Base-by-base conservation (phyloP, 2,888 invertebrate genomes). In the Terebella lapidaria region DNA sequence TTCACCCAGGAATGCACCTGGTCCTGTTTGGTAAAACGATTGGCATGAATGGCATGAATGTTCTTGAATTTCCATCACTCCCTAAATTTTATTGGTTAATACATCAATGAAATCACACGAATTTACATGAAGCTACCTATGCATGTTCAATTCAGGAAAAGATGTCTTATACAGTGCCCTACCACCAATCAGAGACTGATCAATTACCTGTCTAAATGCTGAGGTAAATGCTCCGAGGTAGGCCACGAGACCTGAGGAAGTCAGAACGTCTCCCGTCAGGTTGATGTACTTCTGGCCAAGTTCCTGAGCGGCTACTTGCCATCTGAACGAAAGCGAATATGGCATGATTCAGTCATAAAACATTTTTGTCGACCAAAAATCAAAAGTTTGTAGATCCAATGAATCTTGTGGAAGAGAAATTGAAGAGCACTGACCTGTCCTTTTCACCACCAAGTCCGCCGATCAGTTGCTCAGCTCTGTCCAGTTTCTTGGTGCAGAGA, bases 1-100 rank as follows among this genome's bases (percentile, higher is more conserved):
- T 83, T 77, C 0, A 89, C 85, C 95, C 94, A 95, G 60, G 84
- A 82, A 18, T 83, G 82, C 18, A 89, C 86, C 85, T 92, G 88
- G 30, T 83, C 79, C 56, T 84, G 72, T 65, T n/a, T n/a, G n/a
- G n/a, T n/a, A n/a, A n/a, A n/a, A 60, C 5, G 24, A 42, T n/a
- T n/a, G n/a, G n/a, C n/a, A n/a, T n/a, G n/a, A n/a, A n/a, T n/a
- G n/a, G n/a, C n/a, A n/a, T n/a, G n/a, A n/a, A n/a, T n/a, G n/a
- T n/a, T n/a, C n/a, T n/a, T n/a, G n/a, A n/a, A n/a, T n/a, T n/a
- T n/a, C n/a, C n/a, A n/a, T n/a, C n/a, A n/a, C n/a, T n/a, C n/a
- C n/a, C n/a, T n/a, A n/a, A n/a, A n/a, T n/a, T n/a, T n/a, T n/a
- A n/a, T n/a, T n/a, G n/a, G n/a, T n/a, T n/a, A n/a, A n/a, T n/a